Evolutionary conservation across 2,113 vertebrate genomes (phyloP).

Genomic region (Onychostoma macrolepis): DNA sequence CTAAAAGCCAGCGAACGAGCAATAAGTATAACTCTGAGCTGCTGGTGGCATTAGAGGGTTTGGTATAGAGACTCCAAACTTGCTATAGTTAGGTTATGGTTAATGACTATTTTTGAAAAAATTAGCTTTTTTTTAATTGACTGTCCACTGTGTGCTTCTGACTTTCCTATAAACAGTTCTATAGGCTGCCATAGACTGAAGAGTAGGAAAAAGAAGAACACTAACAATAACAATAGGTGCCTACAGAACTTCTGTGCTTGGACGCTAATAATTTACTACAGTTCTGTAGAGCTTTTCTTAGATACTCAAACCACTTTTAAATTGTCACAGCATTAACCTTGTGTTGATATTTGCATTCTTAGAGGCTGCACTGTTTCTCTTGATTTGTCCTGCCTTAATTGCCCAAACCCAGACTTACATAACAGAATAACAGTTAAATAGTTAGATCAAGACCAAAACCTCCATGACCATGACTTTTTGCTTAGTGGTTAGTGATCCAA

Average conservation of each 20-base stretch:
- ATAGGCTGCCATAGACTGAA: neutral
- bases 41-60: too few relatives aligned
- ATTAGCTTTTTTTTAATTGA: too few relatives aligned
- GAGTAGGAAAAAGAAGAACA: too few relatives aligned
- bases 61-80: too few relatives aligned
- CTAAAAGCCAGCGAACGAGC: too few relatives aligned
- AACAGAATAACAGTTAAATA: too few relatives aligned
- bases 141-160: too few relatives aligned
- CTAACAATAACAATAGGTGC: neutral
- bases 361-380: neutral
- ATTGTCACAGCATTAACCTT: neutral
- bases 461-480: neutral
- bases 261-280: neutral
- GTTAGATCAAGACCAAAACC: neutral
- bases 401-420: too few relatives aligned
- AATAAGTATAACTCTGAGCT: too few relatives aligned
- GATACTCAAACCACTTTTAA: neutral
- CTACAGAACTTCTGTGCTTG: neutral
- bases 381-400: too few relatives aligned
- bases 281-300: neutral
- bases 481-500: neutral
- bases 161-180: too few relatives aligned
- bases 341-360: neutral
- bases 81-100: neutral
- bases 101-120: too few relatives aligned